Conservation (phyloP, 2,113 vertebrate genomes). For the Ailurus styani region DNA sequence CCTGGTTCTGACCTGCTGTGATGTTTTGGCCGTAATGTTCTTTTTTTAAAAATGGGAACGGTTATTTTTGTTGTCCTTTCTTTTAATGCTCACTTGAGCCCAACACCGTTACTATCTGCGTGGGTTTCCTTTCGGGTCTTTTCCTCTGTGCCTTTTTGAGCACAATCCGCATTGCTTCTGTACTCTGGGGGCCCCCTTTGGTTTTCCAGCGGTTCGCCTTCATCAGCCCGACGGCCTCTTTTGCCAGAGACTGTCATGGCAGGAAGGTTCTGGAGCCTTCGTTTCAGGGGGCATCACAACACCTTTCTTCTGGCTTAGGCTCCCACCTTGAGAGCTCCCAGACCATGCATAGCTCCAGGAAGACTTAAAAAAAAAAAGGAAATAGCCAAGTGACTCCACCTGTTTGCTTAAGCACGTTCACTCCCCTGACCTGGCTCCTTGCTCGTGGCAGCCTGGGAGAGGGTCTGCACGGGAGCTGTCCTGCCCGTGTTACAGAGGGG, state of each 20-base stretch:
- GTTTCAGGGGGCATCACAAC: neutral
- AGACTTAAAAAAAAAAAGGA: neutral
- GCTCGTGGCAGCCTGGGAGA: neutral
- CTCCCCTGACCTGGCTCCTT: neutral
- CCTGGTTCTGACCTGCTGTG: neutral
- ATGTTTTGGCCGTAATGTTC: neutral
- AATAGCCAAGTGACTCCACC: neutral
- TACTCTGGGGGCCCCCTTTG: too few species aligned
- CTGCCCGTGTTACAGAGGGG: neutral
- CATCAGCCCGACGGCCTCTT: neutral
- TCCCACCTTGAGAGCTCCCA: neutral
- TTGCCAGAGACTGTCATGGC: neutral
- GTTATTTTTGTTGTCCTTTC: neutral
- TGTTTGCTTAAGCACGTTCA: neutral
- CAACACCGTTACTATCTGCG: rapidly evolving
- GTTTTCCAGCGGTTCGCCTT: neutral
- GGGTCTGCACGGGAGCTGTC: neutral
- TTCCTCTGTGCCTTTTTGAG: too few species aligned
- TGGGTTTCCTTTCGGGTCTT: neutral
- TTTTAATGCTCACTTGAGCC: rapidly evolving
- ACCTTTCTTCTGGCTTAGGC: neutral
- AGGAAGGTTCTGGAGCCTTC: neutral
- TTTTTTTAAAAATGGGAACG: neutral
- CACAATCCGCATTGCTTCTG: rapidly evolving
- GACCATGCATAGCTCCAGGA: neutral